These are phyloP conservation scores for Bubalus kerabau DNA, from an alignment of 2,113 vertebrate species.

Conservation along the genomic window DNA sequence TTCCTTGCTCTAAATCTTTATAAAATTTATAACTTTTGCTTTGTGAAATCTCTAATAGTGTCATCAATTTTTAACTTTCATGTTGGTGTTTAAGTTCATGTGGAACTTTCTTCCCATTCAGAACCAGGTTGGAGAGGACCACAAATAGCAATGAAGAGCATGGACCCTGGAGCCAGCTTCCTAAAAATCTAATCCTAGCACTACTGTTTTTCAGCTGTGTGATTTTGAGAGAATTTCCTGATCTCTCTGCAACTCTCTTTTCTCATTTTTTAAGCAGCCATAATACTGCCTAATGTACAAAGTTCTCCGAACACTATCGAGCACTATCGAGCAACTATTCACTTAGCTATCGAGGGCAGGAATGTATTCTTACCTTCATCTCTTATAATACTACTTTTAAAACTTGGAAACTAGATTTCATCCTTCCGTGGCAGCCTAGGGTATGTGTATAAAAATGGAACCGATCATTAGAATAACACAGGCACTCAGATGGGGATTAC, in stretches of 20 bases:
- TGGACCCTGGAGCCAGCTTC: not conserved
- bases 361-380: not conserved
- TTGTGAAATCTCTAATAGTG: not conserved
- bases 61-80: slow-evolving; percentile 1
- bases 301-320: not conserved
- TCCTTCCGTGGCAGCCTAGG: not conserved
- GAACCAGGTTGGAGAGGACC: not conserved
- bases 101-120: not conserved
- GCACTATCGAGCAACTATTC: not conserved
- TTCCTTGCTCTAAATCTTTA: not conserved
- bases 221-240: not conserved
- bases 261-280: not conserved
- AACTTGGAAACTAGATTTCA: not conserved
- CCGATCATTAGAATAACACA: not conserved
- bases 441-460: not conserved
- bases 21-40: not conserved
- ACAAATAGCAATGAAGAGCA: not conserved
- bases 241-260: not conserved
- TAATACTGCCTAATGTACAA: not conserved
- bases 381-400: not conserved
- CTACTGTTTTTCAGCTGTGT: not conserved
- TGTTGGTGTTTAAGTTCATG: not conserved
- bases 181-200: not conserved
- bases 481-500: not conserved
- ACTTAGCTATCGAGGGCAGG: not conserved